Percentiles rank a stretch among this genome's conserved stretches.
Evolutionary conservation across 2,797 vertebrate genomes (phyloP).

Genomic region (Prunella strophiata): DNA sequence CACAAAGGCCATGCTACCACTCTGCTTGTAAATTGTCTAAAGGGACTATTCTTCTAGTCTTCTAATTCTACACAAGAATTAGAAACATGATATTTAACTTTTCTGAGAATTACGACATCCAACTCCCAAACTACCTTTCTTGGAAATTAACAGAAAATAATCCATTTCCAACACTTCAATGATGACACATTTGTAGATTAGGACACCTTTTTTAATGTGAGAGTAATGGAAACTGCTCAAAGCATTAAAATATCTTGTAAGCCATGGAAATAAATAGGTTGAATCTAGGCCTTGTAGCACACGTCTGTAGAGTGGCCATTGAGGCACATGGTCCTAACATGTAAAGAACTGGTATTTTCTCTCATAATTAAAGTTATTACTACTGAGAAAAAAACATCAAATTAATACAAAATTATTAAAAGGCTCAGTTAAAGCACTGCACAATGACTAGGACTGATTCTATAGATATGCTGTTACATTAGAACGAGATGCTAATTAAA

Average conservation of each 20-base stretch:
- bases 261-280: neutral
- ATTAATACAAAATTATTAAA: neutral
- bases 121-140: neutral
- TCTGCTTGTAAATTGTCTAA: neutral
- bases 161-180: neutral
- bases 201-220: neutral
- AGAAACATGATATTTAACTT: neutral
- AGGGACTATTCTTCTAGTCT: neutral
- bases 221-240: neutral
- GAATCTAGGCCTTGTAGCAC: neutral
- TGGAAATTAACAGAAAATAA: neutral
- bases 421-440: neutral
- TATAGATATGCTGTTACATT: neutral
- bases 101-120: neutral
- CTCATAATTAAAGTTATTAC: neutral
- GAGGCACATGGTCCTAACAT: neutral
- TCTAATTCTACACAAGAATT: neutral
- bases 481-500: neutral
- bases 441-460: neutral
- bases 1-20: neutral
- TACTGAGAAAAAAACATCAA: neutral
- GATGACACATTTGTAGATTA: neutral
- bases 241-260: neutral
- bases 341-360: neutral
- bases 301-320: neutral